Percentiles rank a stretch among this genome's conserved stretches.
Evolutionary conservation across 1,140 invertebrate genomes (phyloP).

Genomic region (Olivierus martensii): DNA sequence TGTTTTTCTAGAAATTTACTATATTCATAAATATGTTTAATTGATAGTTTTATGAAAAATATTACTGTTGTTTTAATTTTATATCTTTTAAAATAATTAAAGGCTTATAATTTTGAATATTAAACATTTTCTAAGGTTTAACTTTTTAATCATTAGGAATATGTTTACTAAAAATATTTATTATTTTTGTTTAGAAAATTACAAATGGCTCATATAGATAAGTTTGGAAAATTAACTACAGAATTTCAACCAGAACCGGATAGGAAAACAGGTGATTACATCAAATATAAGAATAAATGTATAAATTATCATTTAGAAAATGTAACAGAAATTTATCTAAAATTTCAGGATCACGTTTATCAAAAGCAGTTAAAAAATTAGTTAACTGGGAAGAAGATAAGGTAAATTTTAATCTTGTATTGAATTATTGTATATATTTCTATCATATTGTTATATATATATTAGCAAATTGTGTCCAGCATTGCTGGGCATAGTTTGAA

Average conservation of each 20-base stretch:
- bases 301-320: too few relatives aligned
- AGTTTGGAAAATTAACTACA: constrained; percentile 70
- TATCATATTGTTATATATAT: too few relatives aligned
- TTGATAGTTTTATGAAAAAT: too few relatives aligned
- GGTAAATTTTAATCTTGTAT: constrained; percentile 27
- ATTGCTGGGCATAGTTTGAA: too few relatives aligned
- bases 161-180: neutral
- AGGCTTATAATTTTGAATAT: too few relatives aligned
- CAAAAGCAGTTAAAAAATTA: constrained; percentile 56
- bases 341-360: constrained; percentile 39
- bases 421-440: constrained; percentile 13
- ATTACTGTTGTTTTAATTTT: too few relatives aligned
- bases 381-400: constrained; percentile 64
- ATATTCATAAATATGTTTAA: too few relatives aligned
- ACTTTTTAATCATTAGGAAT: too few relatives aligned
- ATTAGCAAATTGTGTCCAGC: too few relatives aligned
- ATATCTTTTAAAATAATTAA: too few relatives aligned
- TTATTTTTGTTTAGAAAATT: constrained; percentile 39
- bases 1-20: too few relatives aligned
- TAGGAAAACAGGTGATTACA: constrained; percentile 33
- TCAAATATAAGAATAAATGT: neutral
- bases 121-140: too few relatives aligned
- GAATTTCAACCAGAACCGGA: constrained; percentile 75
- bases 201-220: constrained; percentile 67
- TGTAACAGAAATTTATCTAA: constrained; percentile 6